These are phyloP conservation scores for Tragelaphus imberbis DNA, from an alignment of 2,113 vertebrate genomes.

Conservation along the genomic window DNA sequence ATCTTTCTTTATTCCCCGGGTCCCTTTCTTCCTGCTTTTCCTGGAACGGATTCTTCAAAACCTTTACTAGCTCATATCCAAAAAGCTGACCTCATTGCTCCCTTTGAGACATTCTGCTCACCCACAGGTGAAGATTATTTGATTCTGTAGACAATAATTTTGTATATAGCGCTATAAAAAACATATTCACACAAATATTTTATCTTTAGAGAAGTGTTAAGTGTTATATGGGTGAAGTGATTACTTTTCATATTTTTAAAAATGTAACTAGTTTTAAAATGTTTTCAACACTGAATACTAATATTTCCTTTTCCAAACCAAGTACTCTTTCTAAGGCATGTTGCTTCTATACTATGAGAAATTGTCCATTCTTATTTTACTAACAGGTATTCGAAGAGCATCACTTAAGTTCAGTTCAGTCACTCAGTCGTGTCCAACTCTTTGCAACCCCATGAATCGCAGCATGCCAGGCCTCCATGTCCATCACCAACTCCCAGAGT, in stretches of 20 bases:
- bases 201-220: background rate
- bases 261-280: background rate
- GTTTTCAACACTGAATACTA: background rate
- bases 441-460: no score
- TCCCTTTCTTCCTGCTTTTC: background rate
- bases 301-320: background rate
- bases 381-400: background rate
- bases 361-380: background rate
- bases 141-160: background rate
- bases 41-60: background rate
- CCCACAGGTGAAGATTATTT: background rate
- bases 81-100: background rate
- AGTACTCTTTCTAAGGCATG: background rate
- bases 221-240: background rate
- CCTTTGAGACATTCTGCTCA: background rate
- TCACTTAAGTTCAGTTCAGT: background rate
- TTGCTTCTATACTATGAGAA: background rate
- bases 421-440: no score
- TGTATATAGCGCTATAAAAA: background rate
- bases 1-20: no score
- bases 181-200: background rate
- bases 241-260: background rate
- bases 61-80: accelerated
- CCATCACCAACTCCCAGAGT: no score
- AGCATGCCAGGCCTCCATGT: no score